A percentile compares a stretch with the other conserved stretches of the same genome.
Conservation (phyloP, 2,797 vertebrate genomes). For the Sibirionetta formosa region DNA sequence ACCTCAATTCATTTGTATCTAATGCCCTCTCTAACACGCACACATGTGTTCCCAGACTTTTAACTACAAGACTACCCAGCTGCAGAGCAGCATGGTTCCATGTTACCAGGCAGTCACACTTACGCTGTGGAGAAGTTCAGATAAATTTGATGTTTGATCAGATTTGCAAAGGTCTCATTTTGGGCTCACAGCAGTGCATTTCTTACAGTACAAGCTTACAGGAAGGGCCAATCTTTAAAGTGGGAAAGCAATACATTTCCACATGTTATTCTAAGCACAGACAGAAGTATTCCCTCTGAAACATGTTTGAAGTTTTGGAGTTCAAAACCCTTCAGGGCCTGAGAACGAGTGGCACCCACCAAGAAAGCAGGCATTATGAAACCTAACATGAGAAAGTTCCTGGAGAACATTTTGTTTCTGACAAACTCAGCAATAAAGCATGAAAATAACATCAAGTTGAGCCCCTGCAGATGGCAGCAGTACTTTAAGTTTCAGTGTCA, state of each 20-base stretch:
- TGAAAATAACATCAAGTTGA: constrained; percentile 14
- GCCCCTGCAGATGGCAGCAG: constrained; percentile 86
- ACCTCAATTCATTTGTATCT: not conserved
- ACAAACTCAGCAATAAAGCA: not conserved
- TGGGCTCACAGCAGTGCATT: not conserved
- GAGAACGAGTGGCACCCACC: not conserved
- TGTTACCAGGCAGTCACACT: not conserved
- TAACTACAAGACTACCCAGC: not conserved
- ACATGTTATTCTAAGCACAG: not conserved
- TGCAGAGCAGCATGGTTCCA: not conserved
- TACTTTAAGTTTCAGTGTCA: constrained; percentile 79
- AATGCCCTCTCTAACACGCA: not conserved
- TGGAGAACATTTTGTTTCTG: not conserved
- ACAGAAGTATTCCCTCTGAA: not conserved
- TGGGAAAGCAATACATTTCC: not conserved
- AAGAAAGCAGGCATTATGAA: not conserved
- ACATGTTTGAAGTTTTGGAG: not conserved
- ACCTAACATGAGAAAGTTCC: not conserved
- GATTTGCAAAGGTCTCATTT: not conserved
- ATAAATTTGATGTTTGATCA: not conserved
- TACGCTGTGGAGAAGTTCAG: not conserved
- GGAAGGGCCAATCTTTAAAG: not conserved
- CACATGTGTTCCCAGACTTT: too few species aligned
- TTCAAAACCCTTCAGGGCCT: not conserved
- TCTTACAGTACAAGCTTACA: not conserved